Percentiles rank a stretch among this genome's conserved stretches.
phyloP scores from a whole-genome alignment of 2,797 vertebrate species.

The Sus cebifrons region DNA sequence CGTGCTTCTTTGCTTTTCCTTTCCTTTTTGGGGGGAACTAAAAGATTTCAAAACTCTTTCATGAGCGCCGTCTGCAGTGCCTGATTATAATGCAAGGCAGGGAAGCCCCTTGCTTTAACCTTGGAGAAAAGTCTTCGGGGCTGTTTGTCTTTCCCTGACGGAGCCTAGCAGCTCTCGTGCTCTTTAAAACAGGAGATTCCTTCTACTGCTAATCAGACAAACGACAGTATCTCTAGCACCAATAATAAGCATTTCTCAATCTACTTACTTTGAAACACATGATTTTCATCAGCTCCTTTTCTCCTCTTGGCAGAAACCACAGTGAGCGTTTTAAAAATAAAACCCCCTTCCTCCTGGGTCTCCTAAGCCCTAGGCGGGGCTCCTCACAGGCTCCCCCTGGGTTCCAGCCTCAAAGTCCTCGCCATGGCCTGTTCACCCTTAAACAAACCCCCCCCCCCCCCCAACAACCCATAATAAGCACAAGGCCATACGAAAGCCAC shows the following conservation, averaged over 20 bases:
- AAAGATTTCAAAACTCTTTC: neutral
- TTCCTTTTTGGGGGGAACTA: neutral
- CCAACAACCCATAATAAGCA: too few relatives aligned
- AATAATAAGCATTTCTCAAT: neutral
- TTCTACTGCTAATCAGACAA: neutral
- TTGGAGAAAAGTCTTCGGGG: neutral
- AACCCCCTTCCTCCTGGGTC: accelerated
- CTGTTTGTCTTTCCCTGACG: neutral
- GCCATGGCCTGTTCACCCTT: accelerated
- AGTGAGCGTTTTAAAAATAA: neutral
- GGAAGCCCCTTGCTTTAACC: accelerated
- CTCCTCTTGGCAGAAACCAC: neutral
- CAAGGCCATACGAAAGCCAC: neutral
- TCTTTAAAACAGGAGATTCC: neutral
- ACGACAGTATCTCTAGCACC: neutral
- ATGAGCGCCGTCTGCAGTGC: neutral
- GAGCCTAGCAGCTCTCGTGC: neutral
- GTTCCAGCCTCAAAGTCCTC: neutral
- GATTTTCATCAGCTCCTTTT: slow-evolving; percentile 3
- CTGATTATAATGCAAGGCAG: accelerated
- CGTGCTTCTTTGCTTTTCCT: neutral
- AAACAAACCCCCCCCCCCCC: too few relatives aligned
- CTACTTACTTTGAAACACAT: neutral
- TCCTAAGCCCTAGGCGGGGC: neutral
- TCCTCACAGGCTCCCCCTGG: neutral